These are phyloP conservation scores for Machimus atricapillus DNA, from an alignment of 2,888 invertebrate genomes.

Conservation along the genomic window DNA sequence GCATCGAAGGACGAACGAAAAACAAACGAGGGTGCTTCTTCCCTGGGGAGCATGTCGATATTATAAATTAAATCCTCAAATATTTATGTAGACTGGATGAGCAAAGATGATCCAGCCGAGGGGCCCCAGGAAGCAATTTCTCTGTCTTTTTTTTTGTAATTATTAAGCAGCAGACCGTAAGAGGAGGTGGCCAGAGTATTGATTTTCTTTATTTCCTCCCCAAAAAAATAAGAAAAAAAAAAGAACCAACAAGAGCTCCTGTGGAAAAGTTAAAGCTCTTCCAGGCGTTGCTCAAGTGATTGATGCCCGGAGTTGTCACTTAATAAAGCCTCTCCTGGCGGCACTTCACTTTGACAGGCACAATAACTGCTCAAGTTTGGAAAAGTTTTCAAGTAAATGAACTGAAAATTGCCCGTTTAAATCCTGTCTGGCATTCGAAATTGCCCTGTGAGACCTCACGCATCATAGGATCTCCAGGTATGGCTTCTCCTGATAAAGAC, in stretches of 20 bases:
- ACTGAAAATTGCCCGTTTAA: not conserved
- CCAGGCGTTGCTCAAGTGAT: not conserved
- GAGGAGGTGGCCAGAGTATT: not conserved
- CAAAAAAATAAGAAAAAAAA: not conserved
- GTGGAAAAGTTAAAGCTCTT: not conserved
- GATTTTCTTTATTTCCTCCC: not conserved
- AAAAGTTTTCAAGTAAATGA: not conserved
- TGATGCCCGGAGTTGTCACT: not conserved
- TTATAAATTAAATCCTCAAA: slow-evolving; percentile 29
- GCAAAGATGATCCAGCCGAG: not conserved
- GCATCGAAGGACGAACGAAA: not conserved
- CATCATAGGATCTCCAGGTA: not conserved
- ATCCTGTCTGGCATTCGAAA: not conserved
- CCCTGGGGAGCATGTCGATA: not conserved
- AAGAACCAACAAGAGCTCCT: not conserved
- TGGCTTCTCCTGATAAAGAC: not conserved
- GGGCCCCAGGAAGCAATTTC: not conserved
- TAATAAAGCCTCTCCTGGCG: not conserved
- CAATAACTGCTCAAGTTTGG: not conserved
- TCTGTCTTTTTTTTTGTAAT: not conserved
- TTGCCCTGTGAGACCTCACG: not conserved
- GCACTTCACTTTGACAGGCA: not conserved
- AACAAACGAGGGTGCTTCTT: not conserved
- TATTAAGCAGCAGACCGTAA: not conserved
- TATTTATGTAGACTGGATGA: slow-evolving; percentile 15